Base-by-base conservation (phyloP, 2,797 vertebrate genomes). In the Periophthalmus magnuspinnatus region DNA sequence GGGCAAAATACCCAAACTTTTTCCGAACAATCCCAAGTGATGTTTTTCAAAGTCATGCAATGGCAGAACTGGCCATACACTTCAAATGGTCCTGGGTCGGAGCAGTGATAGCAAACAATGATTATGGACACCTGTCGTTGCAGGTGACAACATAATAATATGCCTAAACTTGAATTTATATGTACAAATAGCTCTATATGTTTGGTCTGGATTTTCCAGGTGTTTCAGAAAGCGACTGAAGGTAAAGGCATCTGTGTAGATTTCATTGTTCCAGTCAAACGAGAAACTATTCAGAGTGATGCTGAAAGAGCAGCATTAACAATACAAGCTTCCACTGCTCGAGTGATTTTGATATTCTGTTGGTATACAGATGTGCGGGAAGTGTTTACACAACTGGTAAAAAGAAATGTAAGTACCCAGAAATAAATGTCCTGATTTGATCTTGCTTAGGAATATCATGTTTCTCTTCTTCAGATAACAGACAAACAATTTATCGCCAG, bases 401-500 rank as follows among this genome's bases (percentile, higher is more conserved):
- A 82, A 2, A 79, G 82, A 52, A 93, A 94, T 62, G 91, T 94
- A 21, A 55, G 52, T 13, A 54, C 50, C 10, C 41, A 4, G 1
- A 45, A 45, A 45, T 41, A 41, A 41, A 41, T 41, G 21, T 5
- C 7, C n/a, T n/a, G 55, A 55, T 21, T 22, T 22, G 22, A 21
- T 55, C 10, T 22, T 55, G n/a, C 0, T 8, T 21, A 22, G 9
- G 21, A 52, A 34, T 19, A 3, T 33, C 14, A 67, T 14, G 2
- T 14, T 36, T 55, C 8, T 67, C 67, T 21, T 36, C 7, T 54
- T 33, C 8, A 91, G 90, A 89, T 90, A 66, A 90, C 86, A 47
- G 87, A 84, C 71, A 86, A 89, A 24, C 89, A 92, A 72, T 94
- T 93, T 70, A 70, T 94, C 22, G 93, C 92, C 77, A 94, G 93